Conservation (phyloP, 2,888 invertebrate species). For the Tetragonula carbonaria region DNA sequence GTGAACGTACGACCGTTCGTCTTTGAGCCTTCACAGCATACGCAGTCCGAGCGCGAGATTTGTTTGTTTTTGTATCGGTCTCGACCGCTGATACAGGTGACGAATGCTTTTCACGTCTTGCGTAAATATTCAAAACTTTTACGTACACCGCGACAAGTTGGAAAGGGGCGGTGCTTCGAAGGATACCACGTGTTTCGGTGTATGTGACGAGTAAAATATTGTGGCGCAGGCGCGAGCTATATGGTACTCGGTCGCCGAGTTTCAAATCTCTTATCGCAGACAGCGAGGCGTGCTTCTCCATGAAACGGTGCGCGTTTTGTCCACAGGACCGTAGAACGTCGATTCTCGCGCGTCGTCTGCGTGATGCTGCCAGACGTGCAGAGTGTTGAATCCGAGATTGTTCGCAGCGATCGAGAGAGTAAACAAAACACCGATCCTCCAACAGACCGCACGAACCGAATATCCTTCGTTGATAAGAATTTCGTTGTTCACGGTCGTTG, state of each 20-base stretch:
- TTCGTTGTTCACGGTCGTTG: slow-evolving; percentile 1
- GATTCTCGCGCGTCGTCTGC: slow-evolving; percentile 29
- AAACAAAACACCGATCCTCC: background rate
- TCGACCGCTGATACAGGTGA: background rate
- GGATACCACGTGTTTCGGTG: slow-evolving; percentile 62
- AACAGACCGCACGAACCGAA: background rate
- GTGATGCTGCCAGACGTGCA: slow-evolving; percentile 25
- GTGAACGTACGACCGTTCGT: background rate
- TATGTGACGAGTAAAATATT: slow-evolving; percentile 44
- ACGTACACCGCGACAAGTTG: background rate
- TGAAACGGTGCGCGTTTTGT: slow-evolving; percentile 38
- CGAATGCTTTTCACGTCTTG: background rate
- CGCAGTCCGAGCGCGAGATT: background rate
- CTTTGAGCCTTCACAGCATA: background rate
- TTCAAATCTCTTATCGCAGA: slow-evolving; percentile 74
- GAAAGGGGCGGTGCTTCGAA: slow-evolving; percentile 9
- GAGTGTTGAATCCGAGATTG: slow-evolving; percentile 14
- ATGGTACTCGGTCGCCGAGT: slow-evolving; percentile 63
- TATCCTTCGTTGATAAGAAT: background rate
- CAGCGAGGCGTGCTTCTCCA: slow-evolving; percentile 59
- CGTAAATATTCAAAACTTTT: slow-evolving; percentile 34
- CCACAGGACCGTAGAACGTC: slow-evolving; percentile 25
- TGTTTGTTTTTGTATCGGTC: background rate
- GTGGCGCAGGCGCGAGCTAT: slow-evolving; percentile 72
- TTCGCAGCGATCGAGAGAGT: slow-evolving; percentile 31